Conservation (phyloP, 2,113 vertebrate genomes). For the Neofelis nebulosa region DNA sequence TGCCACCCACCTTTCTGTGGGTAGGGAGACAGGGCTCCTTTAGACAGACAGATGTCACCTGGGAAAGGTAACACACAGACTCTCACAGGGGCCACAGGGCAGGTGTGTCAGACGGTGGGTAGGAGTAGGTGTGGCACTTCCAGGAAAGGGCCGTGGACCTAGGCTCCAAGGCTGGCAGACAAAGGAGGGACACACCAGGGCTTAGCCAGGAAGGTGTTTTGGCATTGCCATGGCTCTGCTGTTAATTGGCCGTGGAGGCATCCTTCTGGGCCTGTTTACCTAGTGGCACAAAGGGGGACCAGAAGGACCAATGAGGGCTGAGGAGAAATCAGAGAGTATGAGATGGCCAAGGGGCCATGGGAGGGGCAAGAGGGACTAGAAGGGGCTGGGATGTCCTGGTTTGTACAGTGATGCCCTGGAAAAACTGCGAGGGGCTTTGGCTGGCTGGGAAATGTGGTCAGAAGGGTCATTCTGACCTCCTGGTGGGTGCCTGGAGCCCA, state of each 20-base stretch:
- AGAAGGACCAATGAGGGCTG: not conserved
- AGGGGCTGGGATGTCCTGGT: not conserved
- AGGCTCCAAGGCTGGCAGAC: not conserved
- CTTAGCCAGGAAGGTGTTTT: not conserved
- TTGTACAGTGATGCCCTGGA: not conserved
- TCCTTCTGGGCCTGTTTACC: not conserved
- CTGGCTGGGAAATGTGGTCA: not conserved
- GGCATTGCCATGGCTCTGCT: not conserved
- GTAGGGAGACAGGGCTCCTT: not conserved
- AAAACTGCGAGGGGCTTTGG: not conserved
- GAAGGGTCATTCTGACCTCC: not conserved
- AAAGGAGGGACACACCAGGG: fast-evolving
- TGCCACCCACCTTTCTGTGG: not conserved
- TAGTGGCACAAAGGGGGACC: not conserved
- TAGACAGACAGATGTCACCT: not conserved
- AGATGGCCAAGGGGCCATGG: not conserved
- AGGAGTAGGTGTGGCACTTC: not conserved
- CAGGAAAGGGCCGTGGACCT: not conserved
- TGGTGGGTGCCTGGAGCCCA: not conserved
- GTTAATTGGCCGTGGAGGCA: not conserved
- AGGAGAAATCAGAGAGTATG: not conserved
- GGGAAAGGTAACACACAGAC: not conserved
- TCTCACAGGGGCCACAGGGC: not conserved
- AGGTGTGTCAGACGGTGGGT: not conserved
- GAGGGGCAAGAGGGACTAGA: not conserved